Evolutionary conservation across 1,140 invertebrate genomes (phyloP).

Genomic region (Leptinotarsa undecemlineata): DNA sequence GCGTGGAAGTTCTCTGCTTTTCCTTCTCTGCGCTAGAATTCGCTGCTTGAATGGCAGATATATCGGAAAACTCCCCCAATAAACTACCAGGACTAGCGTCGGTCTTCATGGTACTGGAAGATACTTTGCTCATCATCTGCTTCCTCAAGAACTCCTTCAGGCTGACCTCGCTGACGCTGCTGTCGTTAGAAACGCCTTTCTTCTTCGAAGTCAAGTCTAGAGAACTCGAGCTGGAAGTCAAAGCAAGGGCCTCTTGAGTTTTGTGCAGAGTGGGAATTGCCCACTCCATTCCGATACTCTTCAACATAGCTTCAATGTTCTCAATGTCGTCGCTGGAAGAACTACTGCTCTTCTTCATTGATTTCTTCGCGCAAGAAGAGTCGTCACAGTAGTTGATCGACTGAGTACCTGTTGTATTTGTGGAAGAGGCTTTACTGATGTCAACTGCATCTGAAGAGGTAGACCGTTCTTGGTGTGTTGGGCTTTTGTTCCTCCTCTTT

Average conservation of each 20-base stretch:
- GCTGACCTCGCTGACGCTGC: slow-evolving; percentile 43
- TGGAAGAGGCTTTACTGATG: background rate
- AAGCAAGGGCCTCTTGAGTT: slow-evolving; percentile 65
- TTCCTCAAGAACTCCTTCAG: slow-evolving; percentile 45
- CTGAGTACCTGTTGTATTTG: background rate
- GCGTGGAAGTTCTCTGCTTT: slow-evolving; percentile 59
- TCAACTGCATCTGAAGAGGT: background rate
- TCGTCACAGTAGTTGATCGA: background rate
- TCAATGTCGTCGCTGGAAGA: slow-evolving; percentile 58
- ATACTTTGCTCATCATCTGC: slow-evolving; percentile 40
- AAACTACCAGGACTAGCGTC: slow-evolving; percentile 38
- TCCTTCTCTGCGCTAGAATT: slow-evolving; percentile 42
- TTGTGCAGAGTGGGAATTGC: slow-evolving; percentile 68
- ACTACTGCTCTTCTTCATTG: background rate
- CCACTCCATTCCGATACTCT: slow-evolving; percentile 67
- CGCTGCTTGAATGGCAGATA: slow-evolving; percentile 38
- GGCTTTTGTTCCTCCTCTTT: background rate
- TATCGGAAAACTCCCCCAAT: slow-evolving; percentile 40
- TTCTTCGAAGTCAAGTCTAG: slow-evolving; percentile 54
- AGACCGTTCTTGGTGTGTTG: too few species aligned
- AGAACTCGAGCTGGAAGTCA: slow-evolving; percentile 65
- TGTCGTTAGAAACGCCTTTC: slow-evolving; percentile 8
- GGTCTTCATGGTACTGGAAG: slow-evolving; percentile 44
- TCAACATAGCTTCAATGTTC: slow-evolving; percentile 60
- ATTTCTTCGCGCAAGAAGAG: background rate